Percentiles rank a stretch among this genome's conserved stretches.
Conservation (phyloP, 2,113 vertebrate species). For the Sinocyclocheilus anophthalmus region DNA sequence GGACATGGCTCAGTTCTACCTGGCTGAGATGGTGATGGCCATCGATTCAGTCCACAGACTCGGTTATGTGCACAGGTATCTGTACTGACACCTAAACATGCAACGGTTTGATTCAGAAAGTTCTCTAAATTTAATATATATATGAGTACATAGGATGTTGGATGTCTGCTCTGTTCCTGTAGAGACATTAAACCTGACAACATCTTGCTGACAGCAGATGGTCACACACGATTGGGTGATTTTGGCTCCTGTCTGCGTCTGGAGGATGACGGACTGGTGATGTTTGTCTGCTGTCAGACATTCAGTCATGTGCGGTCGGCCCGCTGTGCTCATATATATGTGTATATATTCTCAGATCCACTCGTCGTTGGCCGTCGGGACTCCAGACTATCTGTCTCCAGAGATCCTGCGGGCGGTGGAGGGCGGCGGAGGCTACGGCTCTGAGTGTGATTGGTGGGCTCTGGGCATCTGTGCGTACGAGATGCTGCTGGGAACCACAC, state of each 20-base stretch:
- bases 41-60: conserved; percentile 83
- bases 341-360: conserved; percentile 71
- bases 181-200: conserved; percentile 91
- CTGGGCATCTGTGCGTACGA: conserved; percentile 86
- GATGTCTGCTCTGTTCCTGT: neutral
- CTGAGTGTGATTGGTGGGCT: conserved; percentile 91
- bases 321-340: neutral
- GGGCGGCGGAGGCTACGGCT: conserved; percentile 76
- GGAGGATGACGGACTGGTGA: conserved; percentile 80
- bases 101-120: too few species aligned
- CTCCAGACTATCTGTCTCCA: conserved; percentile 87
- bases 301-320: neutral
- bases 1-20: conserved; percentile 87
- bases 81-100: neutral
- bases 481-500: conserved; percentile 85
- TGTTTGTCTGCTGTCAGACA: conserved; percentile 15
- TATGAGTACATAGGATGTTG: neutral
- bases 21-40: conserved; percentile 87
- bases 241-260: conserved; percentile 86
- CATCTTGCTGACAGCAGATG: conserved; percentile 81
- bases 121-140: too few species aligned
- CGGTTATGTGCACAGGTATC: conserved; percentile 83
- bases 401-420: conserved; percentile 85
- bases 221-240: conserved; percentile 83
- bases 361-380: conserved; percentile 83